Evolutionary conservation across 2,888 invertebrate species (phyloP), one percentile per base, ranked within the genome.

Genomic region (Gastrophysa polygoni): DNA sequence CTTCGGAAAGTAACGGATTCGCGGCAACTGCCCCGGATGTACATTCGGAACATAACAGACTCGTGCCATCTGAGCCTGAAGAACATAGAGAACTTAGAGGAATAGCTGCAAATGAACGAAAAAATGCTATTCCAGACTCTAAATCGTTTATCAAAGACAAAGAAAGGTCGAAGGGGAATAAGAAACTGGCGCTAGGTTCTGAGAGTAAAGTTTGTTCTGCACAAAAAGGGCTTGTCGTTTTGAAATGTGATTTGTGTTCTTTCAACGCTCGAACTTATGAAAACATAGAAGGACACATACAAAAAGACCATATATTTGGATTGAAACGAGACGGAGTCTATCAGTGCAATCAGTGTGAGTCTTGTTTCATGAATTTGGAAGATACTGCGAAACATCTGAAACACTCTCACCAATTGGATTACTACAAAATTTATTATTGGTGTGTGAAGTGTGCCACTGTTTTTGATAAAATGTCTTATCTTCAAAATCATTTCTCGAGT

Each of bases 371-470:
- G 10, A 38, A 34, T 8, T 14, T 34, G 7, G n/a, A n/a, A 32
- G 18, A 24, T 14, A 34, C 49, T 11, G 14, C 14, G 7, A 16
- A 46, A 5, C 59, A 59, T 18, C 52, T 59, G 11, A 51, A 52
- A 32, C 10, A 14, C 7, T 21, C 21, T 0, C 59, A 59, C 14
- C 2, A 1, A 11, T 6, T n/a, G 2, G 46, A 16, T 28, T 44
- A 34, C 14, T 54, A 47, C 17, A 59, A 24, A 10, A 32, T 52
- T 17, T 59, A 46, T n/a, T 59, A 47, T 47, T 59, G 59, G 59
- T 59, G 59, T n/a, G 59, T 59, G 2, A 47, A 24, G 17, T 59
- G 59, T 44, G 47, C 54, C 5, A 5, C 18, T 5, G 16, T 51
- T 28, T 59, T 54, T 20, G 16, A 32, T 4, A 43, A 47, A 11